phyloP scores from a whole-genome alignment of 1,140 invertebrate species.

The Globodera rostochiensis region DNA sequence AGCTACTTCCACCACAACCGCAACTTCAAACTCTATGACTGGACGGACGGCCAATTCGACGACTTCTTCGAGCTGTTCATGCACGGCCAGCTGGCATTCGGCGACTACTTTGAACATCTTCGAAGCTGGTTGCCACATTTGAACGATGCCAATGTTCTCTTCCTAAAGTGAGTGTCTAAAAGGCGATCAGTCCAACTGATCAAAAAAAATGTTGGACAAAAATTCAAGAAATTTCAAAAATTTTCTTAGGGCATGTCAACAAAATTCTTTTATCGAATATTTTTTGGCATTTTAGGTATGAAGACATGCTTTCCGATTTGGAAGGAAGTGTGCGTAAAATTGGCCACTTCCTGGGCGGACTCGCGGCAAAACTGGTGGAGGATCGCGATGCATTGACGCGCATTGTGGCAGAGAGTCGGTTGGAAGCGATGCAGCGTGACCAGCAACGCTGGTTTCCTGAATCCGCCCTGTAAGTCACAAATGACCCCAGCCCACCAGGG shows the following conservation, averaged over 20 bases:
- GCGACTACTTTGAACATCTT: conserved; percentile 67
- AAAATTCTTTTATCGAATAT: neutral
- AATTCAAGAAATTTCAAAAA: conserved; percentile 3
- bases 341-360: conserved; percentile 62
- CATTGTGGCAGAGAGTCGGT: conserved; percentile 53
- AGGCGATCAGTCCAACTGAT: too few relatives aligned
- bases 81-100: conserved; percentile 63
- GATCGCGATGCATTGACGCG: conserved; percentile 40
- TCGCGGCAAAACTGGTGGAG: conserved; percentile 48
- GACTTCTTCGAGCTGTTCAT: conserved; percentile 66
- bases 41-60: conserved; percentile 58
- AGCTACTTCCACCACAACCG: conserved; percentile 62
- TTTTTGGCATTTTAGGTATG: conserved; percentile 44
- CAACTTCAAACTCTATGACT: conserved; percentile 64
- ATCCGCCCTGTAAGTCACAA: conserved; percentile 53
- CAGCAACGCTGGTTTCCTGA: conserved; percentile 62
- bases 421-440: conserved; percentile 63
- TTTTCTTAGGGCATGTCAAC: neutral
- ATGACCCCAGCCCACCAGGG: too few relatives aligned
- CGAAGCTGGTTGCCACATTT: conserved; percentile 60
- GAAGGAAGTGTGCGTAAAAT: conserved; percentile 50
- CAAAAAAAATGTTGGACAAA: neutral
- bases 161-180: conserved; percentile 46
- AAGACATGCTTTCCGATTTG: conserved; percentile 61
- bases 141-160: conserved; percentile 62